Evolutionary conservation across 1,140 invertebrate genomes (phyloP), one percentile per base, ranked within the genome.

Genomic region (Leptestheria dahalacensis): DNA sequence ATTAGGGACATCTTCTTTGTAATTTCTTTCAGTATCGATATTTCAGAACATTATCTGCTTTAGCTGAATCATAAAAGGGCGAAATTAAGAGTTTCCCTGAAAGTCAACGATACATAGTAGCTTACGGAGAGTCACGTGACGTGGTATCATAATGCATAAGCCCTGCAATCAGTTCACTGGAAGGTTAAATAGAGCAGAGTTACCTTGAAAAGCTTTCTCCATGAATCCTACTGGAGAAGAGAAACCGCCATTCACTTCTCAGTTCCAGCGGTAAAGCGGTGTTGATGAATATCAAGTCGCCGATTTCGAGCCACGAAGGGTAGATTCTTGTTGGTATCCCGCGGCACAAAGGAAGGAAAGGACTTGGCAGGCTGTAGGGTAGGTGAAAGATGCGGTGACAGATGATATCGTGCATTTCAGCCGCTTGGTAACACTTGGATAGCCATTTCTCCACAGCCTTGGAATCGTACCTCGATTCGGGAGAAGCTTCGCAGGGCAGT

Each of bases 211-310:
- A 91, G 15, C 84, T 86, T 70, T 89, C 86, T 0, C 87, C 88
- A 62, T 89, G 85, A 53, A 85, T 80, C 66, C 83, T 79, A 51
- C 84, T 86, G 18, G 86, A 88, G 72, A 88, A 90, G 1, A 90
- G 73, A 65, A 88, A 87, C 64, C 86, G 72, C 86, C 86, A 91
- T 68, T 85, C 82, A 58, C 80, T 74, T 62, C 83, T 78, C 50
- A 82, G 75, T 59, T 85, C 81, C 50, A 77, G 75, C 0, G 86
- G 85, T 50, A 90, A 68, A 66, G 84, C 79, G 1, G 80, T 76
- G 71, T 87, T 87, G 10, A 89, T 72, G 72, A 86, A 88, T 21
- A 88, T 73, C 51, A 90, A 79, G 68, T 86, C 82, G 1, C 82
- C 80, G 57, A 86, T 71, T 66, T 86, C 85, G 6, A 86, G 75